These are phyloP conservation scores for Drosophila murphyi DNA, from an alignment of 1,140 invertebrate genomes.

Conservation along the genomic window DNA sequence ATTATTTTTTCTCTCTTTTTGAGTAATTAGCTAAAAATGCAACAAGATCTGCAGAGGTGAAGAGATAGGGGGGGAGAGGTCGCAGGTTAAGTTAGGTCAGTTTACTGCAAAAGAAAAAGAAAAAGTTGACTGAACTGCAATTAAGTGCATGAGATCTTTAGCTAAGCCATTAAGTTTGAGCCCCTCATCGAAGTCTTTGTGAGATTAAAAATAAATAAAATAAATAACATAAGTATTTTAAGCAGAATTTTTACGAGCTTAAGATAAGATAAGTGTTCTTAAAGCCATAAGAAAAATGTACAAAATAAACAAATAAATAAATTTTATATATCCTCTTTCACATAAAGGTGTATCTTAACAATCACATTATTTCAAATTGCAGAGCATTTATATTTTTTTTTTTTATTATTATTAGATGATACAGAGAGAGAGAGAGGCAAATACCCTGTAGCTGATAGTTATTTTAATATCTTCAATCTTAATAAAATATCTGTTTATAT, in stretches of 20 bases:
- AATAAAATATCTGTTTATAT: no score
- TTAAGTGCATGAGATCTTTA: not conserved
- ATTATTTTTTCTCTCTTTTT: not conserved
- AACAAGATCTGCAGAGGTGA: constrained; percentile 7
- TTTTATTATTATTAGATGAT: no score
- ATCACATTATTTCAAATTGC: no score
- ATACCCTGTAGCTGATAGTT: no score
- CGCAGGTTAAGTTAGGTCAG: constrained; percentile 1
- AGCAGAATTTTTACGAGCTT: not conserved
- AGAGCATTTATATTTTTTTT: no score
- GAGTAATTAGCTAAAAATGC: constrained; percentile 50
- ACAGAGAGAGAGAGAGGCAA: no score
- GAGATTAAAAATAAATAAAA: not conserved
- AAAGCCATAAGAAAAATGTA: not conserved
- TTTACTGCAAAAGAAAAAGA: not conserved
- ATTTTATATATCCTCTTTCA: no score
- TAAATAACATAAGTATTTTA: no score
- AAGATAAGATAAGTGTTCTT: not conserved
- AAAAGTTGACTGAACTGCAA: constrained; percentile 33
- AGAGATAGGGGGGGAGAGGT: not conserved
- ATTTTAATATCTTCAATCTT: no score
- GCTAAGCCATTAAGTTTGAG: not conserved
- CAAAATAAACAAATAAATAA: no score
- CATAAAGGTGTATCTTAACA: no score
- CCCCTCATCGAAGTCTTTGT: no score